phyloP scores from a whole-genome alignment of 2,113 vertebrate genomes.

The Lota lota region DNA sequence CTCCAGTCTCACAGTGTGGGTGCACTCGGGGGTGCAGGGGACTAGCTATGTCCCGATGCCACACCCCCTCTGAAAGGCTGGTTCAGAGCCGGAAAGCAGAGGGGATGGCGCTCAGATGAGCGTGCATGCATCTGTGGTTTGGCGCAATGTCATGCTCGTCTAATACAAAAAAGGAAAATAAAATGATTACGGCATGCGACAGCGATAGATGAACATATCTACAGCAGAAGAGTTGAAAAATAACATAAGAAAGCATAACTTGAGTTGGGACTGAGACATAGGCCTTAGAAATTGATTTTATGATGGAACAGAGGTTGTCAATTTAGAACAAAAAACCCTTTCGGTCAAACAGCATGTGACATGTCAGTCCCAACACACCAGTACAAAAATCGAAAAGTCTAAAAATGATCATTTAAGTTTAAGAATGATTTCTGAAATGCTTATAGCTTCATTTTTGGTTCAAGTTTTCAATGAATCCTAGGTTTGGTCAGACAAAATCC shows the following conservation, averaged over 20 bases:
- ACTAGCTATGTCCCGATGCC: constrained; percentile 64
- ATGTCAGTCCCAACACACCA: constrained; percentile 47
- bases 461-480: constrained; percentile 1
- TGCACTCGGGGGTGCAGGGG: constrained; percentile 61
- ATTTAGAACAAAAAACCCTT: constrained; percentile 1
- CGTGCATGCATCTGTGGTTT: constrained; percentile 75
- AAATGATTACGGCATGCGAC: constrained; percentile 74
- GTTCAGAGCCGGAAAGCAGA: constrained; percentile 64
- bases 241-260: constrained; percentile 30
- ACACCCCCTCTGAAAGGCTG: constrained; percentile 63
- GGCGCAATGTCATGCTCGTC: constrained; percentile 79
- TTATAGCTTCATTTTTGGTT: background rate
- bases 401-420: constrained; percentile 16
- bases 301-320: background rate
- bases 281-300: constrained; percentile 1
- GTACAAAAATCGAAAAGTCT: constrained; percentile 36
- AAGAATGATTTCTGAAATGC: constrained; percentile 67
- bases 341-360: constrained; percentile 15
- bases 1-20: constrained; percentile 72
- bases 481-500: background rate
- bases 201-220: constrained; percentile 56
- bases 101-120: constrained; percentile 70
- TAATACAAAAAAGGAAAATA: constrained; percentile 78
- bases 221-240: constrained; percentile 50
- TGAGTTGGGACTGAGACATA: constrained; percentile 51